Base-by-base conservation (phyloP, 64 coral and sea anemone species). In the Stichodactyla mertensii region DNA sequence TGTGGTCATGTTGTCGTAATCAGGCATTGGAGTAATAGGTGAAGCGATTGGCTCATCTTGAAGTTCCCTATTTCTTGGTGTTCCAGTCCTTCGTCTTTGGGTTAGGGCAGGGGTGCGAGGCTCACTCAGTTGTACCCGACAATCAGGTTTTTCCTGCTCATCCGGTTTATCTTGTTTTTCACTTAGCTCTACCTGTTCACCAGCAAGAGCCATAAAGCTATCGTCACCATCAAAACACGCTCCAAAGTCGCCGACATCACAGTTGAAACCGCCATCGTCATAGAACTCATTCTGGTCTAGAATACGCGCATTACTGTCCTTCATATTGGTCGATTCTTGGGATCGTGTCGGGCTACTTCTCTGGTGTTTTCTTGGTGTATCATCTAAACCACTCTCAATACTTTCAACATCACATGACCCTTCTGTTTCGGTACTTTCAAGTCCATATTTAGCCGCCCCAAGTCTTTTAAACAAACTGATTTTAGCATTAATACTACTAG, bases 181-280 rank as follows among this genome's bases (percentile, higher is more conserved):
- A 6, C 4, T 87, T 12, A 77, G 18, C 78, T 60, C n/a, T 56
- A 67, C 5, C 61, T 88, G 58, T 19, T 57, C 57, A 82, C 51
- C 85, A 59, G 51, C 23, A 84, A 64, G 57, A 36, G 22, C 52
- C 31, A 55, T 62, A 23, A 84, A 20, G 14, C 81, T 28, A 11
- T 61, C 77, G 16, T 80, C 77, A 62, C 64, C 80, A 22, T 80
- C 69, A 11, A 85, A 24, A 71, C 85, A 69, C 18, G 14, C 51
- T 10, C 36, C 87, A 84, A 86, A 84, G 23, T 78, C 79, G 54
- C 88, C 70, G 27, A 88, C 78, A n/a, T 95, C 90, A 74, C 90
- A 87, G 81, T 92, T 97, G 24, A 83, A 97, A 4, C 94, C 94
- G 1, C 94, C 94, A 88, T 97, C 94, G 78, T 93, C 94, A 83